These are phyloP conservation scores for Pollenia griseotomentosa DNA, from an alignment of 2,888 invertebrate genomes.

Conservation along the genomic window DNA sequence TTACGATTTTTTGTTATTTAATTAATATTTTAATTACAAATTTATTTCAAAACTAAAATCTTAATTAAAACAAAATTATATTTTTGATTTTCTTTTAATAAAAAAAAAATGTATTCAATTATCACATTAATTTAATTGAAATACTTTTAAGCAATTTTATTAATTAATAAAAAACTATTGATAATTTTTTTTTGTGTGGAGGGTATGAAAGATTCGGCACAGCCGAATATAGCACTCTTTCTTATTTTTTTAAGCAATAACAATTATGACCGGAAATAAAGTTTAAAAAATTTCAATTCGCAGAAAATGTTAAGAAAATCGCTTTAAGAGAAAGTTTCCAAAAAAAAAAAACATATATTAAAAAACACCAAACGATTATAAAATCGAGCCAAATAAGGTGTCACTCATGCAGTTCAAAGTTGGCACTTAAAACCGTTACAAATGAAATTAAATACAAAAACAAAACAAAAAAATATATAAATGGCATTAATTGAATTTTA, in stretches of 20 bases:
- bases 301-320: slow-evolving; percentile 31
- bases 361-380: slow-evolving; percentile 31
- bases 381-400: slow-evolving; percentile 71
- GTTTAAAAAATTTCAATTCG: neutral
- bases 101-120: too few species aligned
- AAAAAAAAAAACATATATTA: slow-evolving; percentile 33
- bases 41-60: too few species aligned
- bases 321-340: slow-evolving; percentile 65
- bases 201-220: neutral
- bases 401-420: slow-evolving; percentile 64
- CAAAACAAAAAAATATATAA: neutral
- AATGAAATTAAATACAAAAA: slow-evolving; percentile 53
- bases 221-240: too few species aligned
- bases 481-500: slow-evolving; percentile 47
- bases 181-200: neutral
- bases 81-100: too few species aligned
- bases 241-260: neutral
- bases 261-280: slow-evolving; percentile 40
- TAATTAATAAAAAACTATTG: too few species aligned
- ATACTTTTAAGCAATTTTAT: too few species aligned
- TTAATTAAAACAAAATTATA: too few species aligned
- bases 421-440: slow-evolving; percentile 62
- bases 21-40: too few species aligned
- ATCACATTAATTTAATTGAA: too few species aligned
- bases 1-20: too few species aligned